These are phyloP conservation scores for Sciaenops ocellatus DNA, from an alignment of 2,797 vertebrate genomes.

Conservation along the genomic window DNA sequence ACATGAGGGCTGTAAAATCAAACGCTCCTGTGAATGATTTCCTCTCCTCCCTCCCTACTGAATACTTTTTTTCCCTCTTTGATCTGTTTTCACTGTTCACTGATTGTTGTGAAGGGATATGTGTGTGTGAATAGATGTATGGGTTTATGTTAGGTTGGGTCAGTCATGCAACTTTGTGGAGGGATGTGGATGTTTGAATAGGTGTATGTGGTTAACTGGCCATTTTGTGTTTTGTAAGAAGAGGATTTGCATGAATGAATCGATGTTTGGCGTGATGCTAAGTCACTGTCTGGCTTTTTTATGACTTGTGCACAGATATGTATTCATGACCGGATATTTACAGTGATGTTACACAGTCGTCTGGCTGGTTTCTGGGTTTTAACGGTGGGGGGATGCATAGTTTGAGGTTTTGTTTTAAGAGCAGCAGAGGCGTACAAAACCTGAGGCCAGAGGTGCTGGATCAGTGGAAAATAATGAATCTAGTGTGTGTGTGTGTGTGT, in stretches of 20 bases:
- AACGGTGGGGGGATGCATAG: slow-evolving; percentile 5
- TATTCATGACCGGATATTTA: slow-evolving; percentile 27
- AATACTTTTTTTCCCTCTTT: slow-evolving; percentile 47
- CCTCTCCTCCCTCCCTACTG: slow-evolving; percentile 59
- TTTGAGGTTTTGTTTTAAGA: slow-evolving; percentile 27
- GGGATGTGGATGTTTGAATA: slow-evolving; percentile 29
- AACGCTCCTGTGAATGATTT: slow-evolving; percentile 74
- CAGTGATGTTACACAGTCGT: slow-evolving; percentile 5
- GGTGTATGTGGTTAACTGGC: slow-evolving; percentile 5
- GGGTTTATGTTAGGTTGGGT: neutral
- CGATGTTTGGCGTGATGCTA: slow-evolving; percentile 24
- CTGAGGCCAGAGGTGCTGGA: slow-evolving; percentile 1
- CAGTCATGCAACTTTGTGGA: neutral
- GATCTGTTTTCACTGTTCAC: slow-evolving; percentile 47
- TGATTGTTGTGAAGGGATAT: slow-evolving; percentile 40
- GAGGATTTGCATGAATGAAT: slow-evolving; percentile 27
- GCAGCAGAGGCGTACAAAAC: slow-evolving; percentile 9
- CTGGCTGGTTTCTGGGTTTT: slow-evolving; percentile 15
- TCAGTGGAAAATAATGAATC: slow-evolving; percentile 41
- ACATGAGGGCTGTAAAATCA: slow-evolving; percentile 74
- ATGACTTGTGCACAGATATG: slow-evolving; percentile 8
- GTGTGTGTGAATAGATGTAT: slow-evolving; percentile 29
- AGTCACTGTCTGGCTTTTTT: slow-evolving; percentile 30
- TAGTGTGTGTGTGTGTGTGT: slow-evolving; percentile 10
- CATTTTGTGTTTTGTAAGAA: slow-evolving; percentile 29